A percentile compares a stretch with the other conserved stretches of the same genome.
These are phyloP conservation scores for Eupeodes luniger DNA, from an alignment of 2,888 invertebrate genomes.

Conservation along the genomic window DNA sequence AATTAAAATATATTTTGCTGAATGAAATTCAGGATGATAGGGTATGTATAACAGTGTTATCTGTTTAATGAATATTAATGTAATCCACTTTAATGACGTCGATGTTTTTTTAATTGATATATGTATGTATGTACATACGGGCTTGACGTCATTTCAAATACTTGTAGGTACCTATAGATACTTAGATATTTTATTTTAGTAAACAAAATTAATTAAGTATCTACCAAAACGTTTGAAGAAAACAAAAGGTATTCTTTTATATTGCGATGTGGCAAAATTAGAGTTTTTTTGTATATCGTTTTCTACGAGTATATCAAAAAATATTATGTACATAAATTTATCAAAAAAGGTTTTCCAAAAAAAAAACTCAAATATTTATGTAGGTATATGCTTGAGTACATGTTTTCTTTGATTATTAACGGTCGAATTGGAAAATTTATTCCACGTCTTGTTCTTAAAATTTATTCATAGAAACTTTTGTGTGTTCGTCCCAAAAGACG, in stretches of 20 bases:
- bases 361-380: background rate
- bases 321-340: background rate
- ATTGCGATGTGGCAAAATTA: too few relatives aligned
- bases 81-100: background rate
- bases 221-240: background rate
- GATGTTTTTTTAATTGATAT: background rate
- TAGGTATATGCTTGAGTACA: too few relatives aligned
- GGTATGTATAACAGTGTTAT: conserved; percentile 17
- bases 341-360: too few relatives aligned
- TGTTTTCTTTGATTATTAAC: background rate
- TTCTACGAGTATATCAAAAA: background rate
- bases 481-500: background rate
- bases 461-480: conserved; percentile 17
- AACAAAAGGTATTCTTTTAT: too few relatives aligned
- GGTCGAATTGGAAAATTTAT: conserved; percentile 14
- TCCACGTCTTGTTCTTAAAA: background rate
- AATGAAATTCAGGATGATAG: conserved; percentile 33
- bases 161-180: too few relatives aligned
- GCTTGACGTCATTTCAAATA: background rate
- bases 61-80: background rate
- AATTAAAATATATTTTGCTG: background rate
- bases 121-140: background rate
- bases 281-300: too few relatives aligned
- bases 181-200: background rate
- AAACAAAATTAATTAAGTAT: background rate